Evolutionary conservation across 2,888 invertebrate genomes (phyloP).

Genomic region (Platycheirus albimanus): DNA sequence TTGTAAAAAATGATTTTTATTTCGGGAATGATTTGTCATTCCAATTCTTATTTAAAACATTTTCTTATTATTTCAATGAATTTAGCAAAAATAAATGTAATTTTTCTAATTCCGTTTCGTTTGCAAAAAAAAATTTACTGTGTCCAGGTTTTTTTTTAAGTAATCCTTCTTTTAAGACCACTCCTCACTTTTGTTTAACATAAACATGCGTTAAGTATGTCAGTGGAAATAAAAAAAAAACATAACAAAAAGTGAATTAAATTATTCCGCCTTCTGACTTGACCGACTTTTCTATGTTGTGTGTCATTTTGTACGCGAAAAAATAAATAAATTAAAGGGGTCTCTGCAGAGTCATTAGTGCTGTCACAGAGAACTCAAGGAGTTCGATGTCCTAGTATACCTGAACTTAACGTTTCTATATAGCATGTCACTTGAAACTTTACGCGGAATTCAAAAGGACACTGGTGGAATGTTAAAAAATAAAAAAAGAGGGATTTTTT

Average conservation of each 20-base stretch:
- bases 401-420: no score
- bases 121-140: not conserved
- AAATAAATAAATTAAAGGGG: slow-evolving; percentile 14
- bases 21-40: slow-evolving; percentile 3
- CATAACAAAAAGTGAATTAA: slow-evolving; percentile 11
- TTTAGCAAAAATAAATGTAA: no score
- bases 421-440: slow-evolving; percentile 27
- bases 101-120: no score
- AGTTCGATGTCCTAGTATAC: not conserved
- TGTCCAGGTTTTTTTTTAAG: not conserved
- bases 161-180: not conserved
- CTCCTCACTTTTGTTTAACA: slow-evolving; percentile 7
- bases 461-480: not conserved
- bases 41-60: not conserved
- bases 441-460: slow-evolving; percentile 16
- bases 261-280: slow-evolving; percentile 8
- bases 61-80: no score
- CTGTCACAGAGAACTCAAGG: not conserved
- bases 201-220: slow-evolving; percentile 13
- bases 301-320: not conserved
- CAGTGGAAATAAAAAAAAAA: slow-evolving; percentile 9
- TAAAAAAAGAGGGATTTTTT: slow-evolving; percentile 12
- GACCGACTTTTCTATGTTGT: slow-evolving; percentile 1
- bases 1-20: slow-evolving; percentile 16
- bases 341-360: slow-evolving; percentile 27